Conservation (phyloP, 2,797 vertebrate species). For the Labeo calbasu region DNA sequence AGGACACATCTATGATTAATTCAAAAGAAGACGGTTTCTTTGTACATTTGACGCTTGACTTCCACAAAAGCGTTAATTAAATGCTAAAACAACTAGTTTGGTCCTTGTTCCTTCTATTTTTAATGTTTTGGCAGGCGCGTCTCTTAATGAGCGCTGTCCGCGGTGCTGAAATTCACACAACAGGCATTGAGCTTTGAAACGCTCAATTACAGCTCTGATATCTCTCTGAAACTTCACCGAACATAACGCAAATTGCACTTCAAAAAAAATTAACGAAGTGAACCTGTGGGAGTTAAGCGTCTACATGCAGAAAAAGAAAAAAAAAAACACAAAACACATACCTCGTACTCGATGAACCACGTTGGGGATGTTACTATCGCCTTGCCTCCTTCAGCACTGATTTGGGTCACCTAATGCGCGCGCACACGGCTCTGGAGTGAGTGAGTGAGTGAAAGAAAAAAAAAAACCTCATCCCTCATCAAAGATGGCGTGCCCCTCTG, state of each 20-base stretch:
- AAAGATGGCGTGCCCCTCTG: constrained; percentile 54
- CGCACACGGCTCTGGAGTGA: constrained; percentile 37
- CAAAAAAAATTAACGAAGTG: background rate
- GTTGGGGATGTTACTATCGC: constrained; percentile 43
- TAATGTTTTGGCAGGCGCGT: background rate
- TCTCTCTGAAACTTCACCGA: constrained; percentile 7
- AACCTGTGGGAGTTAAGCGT: constrained; percentile 17
- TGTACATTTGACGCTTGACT: background rate
- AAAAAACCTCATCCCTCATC: constrained; percentile 25
- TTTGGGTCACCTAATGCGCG: constrained; percentile 66
- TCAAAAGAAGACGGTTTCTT: background rate
- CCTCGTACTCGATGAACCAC: constrained; percentile 67
- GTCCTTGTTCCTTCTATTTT: background rate
- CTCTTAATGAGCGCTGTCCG: constrained; percentile 57
- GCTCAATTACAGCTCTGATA: background rate
- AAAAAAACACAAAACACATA: constrained; percentile 59
- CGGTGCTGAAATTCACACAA: constrained; percentile 40
- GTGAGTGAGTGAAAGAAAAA: background rate
- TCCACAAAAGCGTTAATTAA: background rate
- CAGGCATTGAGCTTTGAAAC: background rate
- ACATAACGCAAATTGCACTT: background rate
- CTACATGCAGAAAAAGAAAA: background rate
- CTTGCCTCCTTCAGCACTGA: constrained; percentile 64
- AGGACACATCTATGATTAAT: background rate
- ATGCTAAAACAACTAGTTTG: constrained; percentile 3